Evolutionary conservation across 2,113 vertebrate species (phyloP).

Genomic region (Gadus macrocephalus): DNA sequence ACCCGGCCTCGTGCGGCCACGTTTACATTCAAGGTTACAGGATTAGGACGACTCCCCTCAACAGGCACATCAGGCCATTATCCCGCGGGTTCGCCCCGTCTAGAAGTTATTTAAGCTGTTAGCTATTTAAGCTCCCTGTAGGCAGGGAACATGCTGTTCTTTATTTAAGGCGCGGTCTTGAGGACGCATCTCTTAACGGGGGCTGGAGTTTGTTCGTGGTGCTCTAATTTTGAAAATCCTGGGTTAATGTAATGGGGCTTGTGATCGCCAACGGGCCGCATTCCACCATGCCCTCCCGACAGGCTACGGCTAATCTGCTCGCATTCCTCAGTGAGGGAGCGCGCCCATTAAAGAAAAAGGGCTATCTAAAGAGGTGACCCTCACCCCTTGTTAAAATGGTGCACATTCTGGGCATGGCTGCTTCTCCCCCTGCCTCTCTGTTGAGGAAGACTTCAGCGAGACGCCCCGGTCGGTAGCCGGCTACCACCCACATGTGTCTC

Average conservation of each 20-base stretch:
- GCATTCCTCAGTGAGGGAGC: conserved; percentile 68
- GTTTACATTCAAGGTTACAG: conserved; percentile 28
- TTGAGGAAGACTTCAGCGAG: conserved; percentile 27
- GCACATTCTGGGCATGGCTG: conserved; percentile 57
- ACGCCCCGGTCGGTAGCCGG: conserved; percentile 47
- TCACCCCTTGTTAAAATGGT: conserved; percentile 62
- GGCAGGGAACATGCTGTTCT: conserved; percentile 30
- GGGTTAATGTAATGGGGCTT: conserved; percentile 59
- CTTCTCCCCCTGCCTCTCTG: conserved; percentile 48
- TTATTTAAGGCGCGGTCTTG: conserved; percentile 15
- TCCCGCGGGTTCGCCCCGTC: too few relatives aligned
- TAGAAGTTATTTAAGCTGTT: too few relatives aligned
- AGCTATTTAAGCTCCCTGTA: too few relatives aligned
- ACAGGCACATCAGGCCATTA: too few relatives aligned
- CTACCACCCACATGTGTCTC: conserved; percentile 43
- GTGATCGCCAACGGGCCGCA: conserved; percentile 41
- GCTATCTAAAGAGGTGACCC: conserved; percentile 70
- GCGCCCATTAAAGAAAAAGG: conserved; percentile 68
- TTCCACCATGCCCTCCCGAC: conserved; percentile 50
- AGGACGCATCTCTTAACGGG: too few relatives aligned
- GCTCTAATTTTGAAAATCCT: conserved; percentile 64
- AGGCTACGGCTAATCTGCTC: conserved; percentile 66
- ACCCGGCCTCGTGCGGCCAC: not conserved
- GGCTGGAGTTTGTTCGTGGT: conserved; percentile 12
- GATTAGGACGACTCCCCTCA: conserved; percentile 25